phyloP scores from a whole-genome alignment of 2,113 vertebrate genomes.

The Channa argus region DNA sequence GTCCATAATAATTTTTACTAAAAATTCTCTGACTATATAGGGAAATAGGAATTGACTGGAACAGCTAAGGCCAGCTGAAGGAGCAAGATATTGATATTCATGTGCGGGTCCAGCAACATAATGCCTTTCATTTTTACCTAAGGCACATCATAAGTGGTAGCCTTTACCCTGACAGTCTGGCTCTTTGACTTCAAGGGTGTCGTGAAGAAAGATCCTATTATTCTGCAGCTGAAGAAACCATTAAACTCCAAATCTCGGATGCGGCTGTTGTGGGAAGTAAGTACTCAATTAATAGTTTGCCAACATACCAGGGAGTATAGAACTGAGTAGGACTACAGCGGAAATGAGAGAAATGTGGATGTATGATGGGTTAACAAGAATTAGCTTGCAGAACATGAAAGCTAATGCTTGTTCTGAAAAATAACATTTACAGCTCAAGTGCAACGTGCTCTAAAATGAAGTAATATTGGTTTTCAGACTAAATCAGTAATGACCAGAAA shows the following conservation, averaged over 20 bases:
- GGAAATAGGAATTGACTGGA: constrained; percentile 3
- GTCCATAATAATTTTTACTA: too few relatives aligned
- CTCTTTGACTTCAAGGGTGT: constrained; percentile 77
- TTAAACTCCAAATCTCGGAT: constrained; percentile 64
- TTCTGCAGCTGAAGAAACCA: constrained; percentile 69
- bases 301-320: constrained; percentile 11
- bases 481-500: too few relatives aligned
- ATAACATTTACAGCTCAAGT: too few relatives aligned
- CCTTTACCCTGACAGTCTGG: constrained; percentile 72
- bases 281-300: constrained; percentile 54
- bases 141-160: constrained; percentile 74
- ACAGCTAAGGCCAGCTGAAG: neutral
- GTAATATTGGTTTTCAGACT: too few relatives aligned
- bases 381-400: too few relatives aligned
- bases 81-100: constrained; percentile 62
- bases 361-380: too few relatives aligned
- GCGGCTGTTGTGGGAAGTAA: constrained; percentile 53
- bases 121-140: constrained; percentile 73
- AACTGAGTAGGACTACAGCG: too few relatives aligned
- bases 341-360: too few relatives aligned
- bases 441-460: too few relatives aligned
- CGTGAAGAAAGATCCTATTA: constrained; percentile 74
- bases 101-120: constrained; percentile 58
- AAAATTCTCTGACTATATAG: neutral
- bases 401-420: too few relatives aligned